These are phyloP conservation scores for Columba janthina DNA, from an alignment of 2,113 vertebrate species.

Conservation along the genomic window DNA sequence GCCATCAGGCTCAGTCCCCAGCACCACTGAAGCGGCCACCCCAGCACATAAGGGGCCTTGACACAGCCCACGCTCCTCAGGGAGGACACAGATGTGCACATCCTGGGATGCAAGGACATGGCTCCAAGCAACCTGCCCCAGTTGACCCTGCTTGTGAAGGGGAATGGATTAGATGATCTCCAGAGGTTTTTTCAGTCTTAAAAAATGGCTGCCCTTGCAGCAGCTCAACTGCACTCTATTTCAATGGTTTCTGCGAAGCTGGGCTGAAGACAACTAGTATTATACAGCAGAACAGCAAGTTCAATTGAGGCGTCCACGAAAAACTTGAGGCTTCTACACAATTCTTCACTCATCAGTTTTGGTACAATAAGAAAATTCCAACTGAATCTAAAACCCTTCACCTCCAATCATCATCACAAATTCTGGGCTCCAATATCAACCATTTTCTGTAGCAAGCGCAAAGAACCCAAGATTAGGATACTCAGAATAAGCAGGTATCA, in stretches of 20 bases:
- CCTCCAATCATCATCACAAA: neutral
- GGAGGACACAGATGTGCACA: neutral
- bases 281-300: neutral
- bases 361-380: neutral
- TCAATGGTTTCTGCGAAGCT: neutral
- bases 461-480: neutral
- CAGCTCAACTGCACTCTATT: neutral
- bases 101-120: neutral
- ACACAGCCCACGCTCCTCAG: fast-evolving
- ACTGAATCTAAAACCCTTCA: neutral
- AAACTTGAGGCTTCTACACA: neutral
- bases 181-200: neutral
- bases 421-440: neutral
- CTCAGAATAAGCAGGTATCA: neutral
- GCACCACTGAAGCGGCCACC: neutral
- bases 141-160: neutral
- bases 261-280: neutral
- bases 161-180: neutral
- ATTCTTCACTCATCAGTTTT: neutral
- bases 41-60: neutral
- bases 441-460: neutral
- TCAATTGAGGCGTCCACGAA: neutral
- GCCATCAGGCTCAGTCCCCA: neutral
- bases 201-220: neutral
- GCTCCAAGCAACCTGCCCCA: neutral